Percentiles rank a stretch among this genome's conserved stretches.
phyloP scores from a whole-genome alignment of 2,113 vertebrate genomes.

The Hylia prasina region DNA sequence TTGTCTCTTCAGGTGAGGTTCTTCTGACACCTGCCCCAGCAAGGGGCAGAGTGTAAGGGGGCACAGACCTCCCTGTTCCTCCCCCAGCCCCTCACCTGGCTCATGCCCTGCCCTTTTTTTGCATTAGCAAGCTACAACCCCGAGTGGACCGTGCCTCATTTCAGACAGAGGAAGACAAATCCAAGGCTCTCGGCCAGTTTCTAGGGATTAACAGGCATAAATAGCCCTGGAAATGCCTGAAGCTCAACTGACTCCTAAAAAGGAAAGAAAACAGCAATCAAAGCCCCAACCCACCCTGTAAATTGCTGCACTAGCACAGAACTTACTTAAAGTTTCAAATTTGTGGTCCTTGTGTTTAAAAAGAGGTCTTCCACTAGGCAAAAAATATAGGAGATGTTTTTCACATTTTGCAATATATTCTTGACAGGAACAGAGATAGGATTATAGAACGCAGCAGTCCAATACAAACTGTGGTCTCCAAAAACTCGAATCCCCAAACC shows the following conservation, averaged over 20 bases:
- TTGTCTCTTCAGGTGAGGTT: neutral
- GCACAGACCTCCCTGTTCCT: neutral
- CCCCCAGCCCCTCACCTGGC: neutral
- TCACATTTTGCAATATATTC: neutral
- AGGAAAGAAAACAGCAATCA: neutral
- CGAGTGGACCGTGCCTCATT: neutral
- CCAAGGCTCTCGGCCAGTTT: slow-evolving; percentile 1
- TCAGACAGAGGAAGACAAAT: slow-evolving; percentile 3
- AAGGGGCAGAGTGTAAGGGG: accelerated
- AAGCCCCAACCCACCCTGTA: neutral
- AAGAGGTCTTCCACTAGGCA: neutral
- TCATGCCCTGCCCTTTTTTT: neutral
- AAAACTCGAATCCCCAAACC: neutral
- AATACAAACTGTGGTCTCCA: neutral
- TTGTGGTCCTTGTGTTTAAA: neutral
- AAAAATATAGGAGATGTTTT: neutral
- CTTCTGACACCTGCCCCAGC: neutral
- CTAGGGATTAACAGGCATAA: slow-evolving; percentile 12
- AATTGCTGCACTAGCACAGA: neutral
- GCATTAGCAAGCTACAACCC: neutral
- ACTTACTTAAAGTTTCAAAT: neutral
- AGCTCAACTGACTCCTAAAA: neutral
- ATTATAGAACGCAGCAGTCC: neutral
- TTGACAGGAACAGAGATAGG: neutral
- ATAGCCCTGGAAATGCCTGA: slow-evolving; percentile 3